A percentile compares a stretch with the other conserved stretches of the same genome.
Conservation (phyloP, 2,113 vertebrate species). For the Cheilinus undulatus region DNA sequence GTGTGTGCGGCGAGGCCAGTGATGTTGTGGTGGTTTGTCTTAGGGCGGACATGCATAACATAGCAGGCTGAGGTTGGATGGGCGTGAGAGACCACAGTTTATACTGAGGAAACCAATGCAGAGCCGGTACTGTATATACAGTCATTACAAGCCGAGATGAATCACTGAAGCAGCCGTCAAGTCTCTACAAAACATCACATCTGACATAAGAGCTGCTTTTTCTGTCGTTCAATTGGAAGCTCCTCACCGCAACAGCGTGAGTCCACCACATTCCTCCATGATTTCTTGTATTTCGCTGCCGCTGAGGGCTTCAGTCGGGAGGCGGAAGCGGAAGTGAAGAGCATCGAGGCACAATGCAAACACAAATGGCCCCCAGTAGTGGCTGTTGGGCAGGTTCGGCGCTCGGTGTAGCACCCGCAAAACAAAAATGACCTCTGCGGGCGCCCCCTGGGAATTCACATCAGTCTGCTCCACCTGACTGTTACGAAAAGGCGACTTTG, state of each 20-base stretch:
- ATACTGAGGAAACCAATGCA: constrained; percentile 27
- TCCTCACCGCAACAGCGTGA: constrained; percentile 55
- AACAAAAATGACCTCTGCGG: constrained; percentile 61
- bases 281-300: constrained; percentile 45
- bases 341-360: constrained; percentile 73
- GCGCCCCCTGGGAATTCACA: not conserved
- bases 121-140: constrained; percentile 19
- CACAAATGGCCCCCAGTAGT: constrained; percentile 79
- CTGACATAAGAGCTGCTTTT: constrained; percentile 13
- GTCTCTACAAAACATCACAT: constrained; percentile 11
- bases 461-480: constrained; percentile 74
- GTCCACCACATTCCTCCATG: constrained; percentile 61
- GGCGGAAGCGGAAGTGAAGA: constrained; percentile 60
- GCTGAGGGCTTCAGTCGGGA: constrained; percentile 39
- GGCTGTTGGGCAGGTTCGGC: constrained; percentile 55
- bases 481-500: constrained; percentile 68
- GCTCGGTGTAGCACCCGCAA: constrained; percentile 62
- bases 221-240: not conserved
- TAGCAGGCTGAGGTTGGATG: constrained; percentile 49
- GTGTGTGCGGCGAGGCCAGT: constrained; percentile 59
- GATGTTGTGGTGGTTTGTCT: constrained; percentile 66
- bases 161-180: constrained; percentile 24
- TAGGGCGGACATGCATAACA: constrained; percentile 54
- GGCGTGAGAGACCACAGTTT: constrained; percentile 59
- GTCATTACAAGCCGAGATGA: constrained; percentile 26